Conservation (phyloP, 2,113 vertebrate species). For the Columbina picui region DNA sequence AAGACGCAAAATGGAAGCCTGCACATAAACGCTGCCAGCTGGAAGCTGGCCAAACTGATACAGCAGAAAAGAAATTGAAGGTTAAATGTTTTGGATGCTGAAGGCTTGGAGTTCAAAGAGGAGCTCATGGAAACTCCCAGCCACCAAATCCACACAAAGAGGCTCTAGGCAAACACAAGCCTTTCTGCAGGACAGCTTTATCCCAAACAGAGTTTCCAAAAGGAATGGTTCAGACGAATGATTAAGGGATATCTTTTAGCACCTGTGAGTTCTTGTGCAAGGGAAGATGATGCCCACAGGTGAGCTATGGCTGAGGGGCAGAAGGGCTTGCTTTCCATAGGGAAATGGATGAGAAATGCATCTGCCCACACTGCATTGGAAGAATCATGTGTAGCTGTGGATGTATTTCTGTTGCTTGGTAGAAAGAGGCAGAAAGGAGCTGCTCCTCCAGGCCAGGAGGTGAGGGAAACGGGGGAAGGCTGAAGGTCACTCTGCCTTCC, state of each 20-base stretch:
- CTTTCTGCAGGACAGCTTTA: neutral
- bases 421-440: neutral
- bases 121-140: slow-evolving; percentile 46
- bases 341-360: neutral
- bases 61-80: slow-evolving; percentile 45
- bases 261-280: neutral
- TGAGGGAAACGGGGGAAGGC: neutral
- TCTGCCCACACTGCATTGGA: neutral
- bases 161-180: neutral
- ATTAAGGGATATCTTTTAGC: neutral
- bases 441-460: neutral
- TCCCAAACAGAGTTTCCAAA: neutral
- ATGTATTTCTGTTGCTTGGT: neutral
- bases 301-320: neutral
- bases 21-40: slow-evolving; percentile 22
- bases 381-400: neutral
- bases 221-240: neutral
- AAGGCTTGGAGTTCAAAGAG: slow-evolving; percentile 52
- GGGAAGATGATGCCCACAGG: neutral
- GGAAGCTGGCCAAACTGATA: slow-evolving; percentile 56
- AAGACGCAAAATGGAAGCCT: neutral
- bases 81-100: slow-evolving; percentile 49
- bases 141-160: slow-evolving; percentile 7
- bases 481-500: neutral
- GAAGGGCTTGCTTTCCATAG: neutral